Evolutionary conservation across 1,140 invertebrate species (phyloP), one percentile per base, ranked within the genome.

Genomic region (Drosophila lowei): DNA sequence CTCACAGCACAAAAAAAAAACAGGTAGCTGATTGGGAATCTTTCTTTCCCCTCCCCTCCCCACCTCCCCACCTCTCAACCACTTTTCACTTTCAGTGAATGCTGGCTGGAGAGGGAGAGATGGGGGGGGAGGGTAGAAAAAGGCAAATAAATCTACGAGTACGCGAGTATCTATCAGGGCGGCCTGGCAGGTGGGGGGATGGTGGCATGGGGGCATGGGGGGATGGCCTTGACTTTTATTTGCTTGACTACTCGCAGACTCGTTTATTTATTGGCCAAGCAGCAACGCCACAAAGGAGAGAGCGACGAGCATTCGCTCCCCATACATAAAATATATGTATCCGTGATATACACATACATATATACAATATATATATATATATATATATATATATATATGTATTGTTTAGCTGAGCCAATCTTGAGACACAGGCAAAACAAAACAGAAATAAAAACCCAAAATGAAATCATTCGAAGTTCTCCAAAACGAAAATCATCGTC

Each of bases 201-300:
- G 18, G 18, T 1, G 18, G 16, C 1, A 1, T 1, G 18, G 18
- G 18, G 18, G 18, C 18, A 62, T 38, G 34, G 34, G 9, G 11
- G 9, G 34, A 13, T 88, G 74, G 66, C 81, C 81, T 86, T 86
- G 81, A 86, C 81, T 85, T 86, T 85, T 88, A 77, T 88, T 86
- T 74, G 56, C 58, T 66, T 38, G 34, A 38, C 70, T 74, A 57
- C 77, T 65, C 72, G 41, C 76, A 73, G 80, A 81, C 83, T 85
- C 67, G 81, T 78, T 85, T 85, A 73, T 85, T 77, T 83, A 79
- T 73, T 81, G 74, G 64, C 58, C 77, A 74, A 63, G 48, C 73
- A 61, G 54, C 34, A 59, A 57, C 13, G 43, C 23, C 4, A 25
- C 23, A 41, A 79, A 63, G 62, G 44, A 74, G 72, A 62, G 50